Percentiles rank a stretch among this genome's conserved stretches.
These are phyloP conservation scores for Scopus umbretta DNA, from an alignment of 2,113 vertebrate genomes.

Conservation along the genomic window DNA sequence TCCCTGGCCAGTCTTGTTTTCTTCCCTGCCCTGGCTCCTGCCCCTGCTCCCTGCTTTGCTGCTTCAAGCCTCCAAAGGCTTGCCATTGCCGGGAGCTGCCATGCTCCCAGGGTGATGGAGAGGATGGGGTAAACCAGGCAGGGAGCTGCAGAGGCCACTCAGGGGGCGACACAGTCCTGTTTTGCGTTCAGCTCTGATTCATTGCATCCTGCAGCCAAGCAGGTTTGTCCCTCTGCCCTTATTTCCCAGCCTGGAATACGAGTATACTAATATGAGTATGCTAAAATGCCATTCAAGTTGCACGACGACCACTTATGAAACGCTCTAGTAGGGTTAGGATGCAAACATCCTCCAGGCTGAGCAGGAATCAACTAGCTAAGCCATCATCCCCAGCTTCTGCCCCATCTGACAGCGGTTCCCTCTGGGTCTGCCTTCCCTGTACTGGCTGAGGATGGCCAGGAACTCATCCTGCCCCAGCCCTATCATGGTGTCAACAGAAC, in stretches of 20 bases:
- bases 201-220: not conserved
- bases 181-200: not conserved
- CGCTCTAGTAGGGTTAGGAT: not conserved
- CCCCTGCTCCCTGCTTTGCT: not conserved
- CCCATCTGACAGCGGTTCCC: not conserved
- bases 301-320: not conserved
- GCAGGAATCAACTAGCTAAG: not conserved
- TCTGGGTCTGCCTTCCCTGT: not conserved
- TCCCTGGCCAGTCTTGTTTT: not conserved
- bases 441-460: not conserved
- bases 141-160: not conserved
- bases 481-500: accelerated
- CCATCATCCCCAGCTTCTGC: not conserved
- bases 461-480: not conserved
- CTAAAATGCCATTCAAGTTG: not conserved
- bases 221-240: not conserved
- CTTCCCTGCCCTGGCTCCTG: not conserved
- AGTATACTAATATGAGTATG: not conserved
- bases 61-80: not conserved
- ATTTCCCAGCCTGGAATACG: not conserved
- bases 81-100: not conserved
- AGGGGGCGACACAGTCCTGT: not conserved
- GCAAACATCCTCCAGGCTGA: not conserved
- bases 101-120: not conserved
- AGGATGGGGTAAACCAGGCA: not conserved